Conservation (phyloP, 2,888 invertebrate species). For the Subacronicta megacephala region DNA sequence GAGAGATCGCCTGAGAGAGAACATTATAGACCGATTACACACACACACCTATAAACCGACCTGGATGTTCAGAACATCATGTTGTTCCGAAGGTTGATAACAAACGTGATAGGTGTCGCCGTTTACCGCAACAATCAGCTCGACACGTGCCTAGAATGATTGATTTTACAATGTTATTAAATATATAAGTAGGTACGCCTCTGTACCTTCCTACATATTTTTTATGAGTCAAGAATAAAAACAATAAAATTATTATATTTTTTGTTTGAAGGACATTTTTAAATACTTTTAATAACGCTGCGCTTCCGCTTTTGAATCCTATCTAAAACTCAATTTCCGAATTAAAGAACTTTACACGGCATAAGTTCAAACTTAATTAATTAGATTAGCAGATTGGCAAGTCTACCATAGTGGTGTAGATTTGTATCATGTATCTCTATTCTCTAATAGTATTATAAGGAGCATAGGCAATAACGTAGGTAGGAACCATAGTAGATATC, state of each 20-base stretch:
- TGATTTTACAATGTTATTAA: slow-evolving; percentile 26
- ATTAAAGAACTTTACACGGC: neutral
- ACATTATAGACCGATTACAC: too few species aligned
- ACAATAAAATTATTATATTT: too few species aligned
- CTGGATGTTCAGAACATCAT: slow-evolving; percentile 7
- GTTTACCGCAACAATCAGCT: slow-evolving; percentile 39
- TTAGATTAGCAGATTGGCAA: slow-evolving; percentile 21
- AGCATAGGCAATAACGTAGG: slow-evolving; percentile 20
- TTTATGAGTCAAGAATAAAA: too few species aligned
- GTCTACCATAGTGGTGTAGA: too few species aligned
- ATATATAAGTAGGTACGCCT: too few species aligned
- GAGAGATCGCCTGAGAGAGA: too few species aligned
- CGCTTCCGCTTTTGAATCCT: neutral
- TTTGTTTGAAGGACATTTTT: too few species aligned
- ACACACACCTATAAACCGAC: too few species aligned
- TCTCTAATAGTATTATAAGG: slow-evolving; percentile 24
- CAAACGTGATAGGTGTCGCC: slow-evolving; percentile 32
- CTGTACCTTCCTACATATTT: too few species aligned
- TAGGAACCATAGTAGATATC: slow-evolving; percentile 32
- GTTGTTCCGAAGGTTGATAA: slow-evolving; percentile 28
- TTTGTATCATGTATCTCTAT: too few species aligned
- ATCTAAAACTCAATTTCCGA: slow-evolving; percentile 7
- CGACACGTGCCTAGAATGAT: slow-evolving; percentile 41
- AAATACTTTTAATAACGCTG: too few species aligned
- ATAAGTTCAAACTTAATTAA: slow-evolving; percentile 16